Evolutionary conservation across 1,140 invertebrate species (phyloP).

Genomic region (Aphelinus certus): DNA sequence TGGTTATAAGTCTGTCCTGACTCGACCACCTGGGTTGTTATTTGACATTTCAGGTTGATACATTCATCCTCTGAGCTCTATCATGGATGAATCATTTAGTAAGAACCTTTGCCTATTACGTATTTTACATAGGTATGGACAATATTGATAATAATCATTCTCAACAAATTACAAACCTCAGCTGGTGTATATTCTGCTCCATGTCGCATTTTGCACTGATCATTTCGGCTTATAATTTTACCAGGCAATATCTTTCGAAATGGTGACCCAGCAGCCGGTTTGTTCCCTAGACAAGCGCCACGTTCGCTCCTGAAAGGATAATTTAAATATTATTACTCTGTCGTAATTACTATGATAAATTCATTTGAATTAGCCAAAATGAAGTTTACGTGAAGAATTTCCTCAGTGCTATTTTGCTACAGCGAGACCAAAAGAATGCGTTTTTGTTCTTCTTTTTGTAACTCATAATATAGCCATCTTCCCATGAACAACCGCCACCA

Average conservation of each 20-base stretch:
- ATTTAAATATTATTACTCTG: neutral
- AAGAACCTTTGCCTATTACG: neutral
- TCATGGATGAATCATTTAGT: neutral
- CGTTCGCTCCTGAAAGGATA: neutral
- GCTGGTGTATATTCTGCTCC: neutral
- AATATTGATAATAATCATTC: neutral
- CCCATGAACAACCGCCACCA: neutral
- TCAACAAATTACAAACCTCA: neutral
- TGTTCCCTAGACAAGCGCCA: neutral
- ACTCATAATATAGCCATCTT: slow-evolving; percentile 4
- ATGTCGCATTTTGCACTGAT: neutral
- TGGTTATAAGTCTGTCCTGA: neutral
- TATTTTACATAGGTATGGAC: too few relatives aligned
- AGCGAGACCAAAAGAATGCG: neutral
- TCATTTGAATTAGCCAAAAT: neutral
- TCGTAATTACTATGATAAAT: neutral
- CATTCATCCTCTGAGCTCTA: neutral
- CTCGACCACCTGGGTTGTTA: neutral
- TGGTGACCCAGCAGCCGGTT: neutral
- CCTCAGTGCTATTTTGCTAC: neutral
- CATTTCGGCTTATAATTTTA: neutral
- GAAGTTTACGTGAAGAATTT: neutral
- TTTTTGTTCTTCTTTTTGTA: neutral
- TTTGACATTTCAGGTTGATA: neutral
- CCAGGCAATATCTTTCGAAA: neutral